Conservation (phyloP, 1,140 invertebrate genomes). For the Ctenoplectra terminalis region DNA sequence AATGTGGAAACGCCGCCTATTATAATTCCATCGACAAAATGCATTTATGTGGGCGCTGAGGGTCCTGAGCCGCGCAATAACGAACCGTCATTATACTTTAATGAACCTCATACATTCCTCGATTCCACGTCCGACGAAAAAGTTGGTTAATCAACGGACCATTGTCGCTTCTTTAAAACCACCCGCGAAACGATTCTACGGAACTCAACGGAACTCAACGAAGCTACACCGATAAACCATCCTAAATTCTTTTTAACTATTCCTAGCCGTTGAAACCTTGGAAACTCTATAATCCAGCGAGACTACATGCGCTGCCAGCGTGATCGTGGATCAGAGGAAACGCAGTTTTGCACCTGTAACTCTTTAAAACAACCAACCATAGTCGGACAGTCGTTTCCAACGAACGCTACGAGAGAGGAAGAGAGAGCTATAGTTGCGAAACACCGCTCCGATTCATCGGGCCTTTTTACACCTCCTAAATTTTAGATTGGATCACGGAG, state of each 20-base stretch:
- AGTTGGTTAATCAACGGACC: constrained; percentile 17
- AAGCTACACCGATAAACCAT: neutral
- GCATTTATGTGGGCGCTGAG: neutral
- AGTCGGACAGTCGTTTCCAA: neutral
- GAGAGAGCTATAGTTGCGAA: neutral
- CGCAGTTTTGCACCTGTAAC: neutral
- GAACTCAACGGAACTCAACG: neutral
- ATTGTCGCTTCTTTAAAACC: constrained; percentile 4
- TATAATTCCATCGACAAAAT: constrained; percentile 33
- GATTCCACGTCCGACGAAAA: constrained; percentile 4
- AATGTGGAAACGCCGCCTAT: constrained; percentile 11
- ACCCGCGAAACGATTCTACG: neutral
- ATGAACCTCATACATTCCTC: constrained; percentile 20
- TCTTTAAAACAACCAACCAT: neutral
- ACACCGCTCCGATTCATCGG: neutral
- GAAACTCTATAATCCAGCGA: neutral
- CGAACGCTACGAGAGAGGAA: neutral
- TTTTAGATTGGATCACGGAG: constrained; percentile 2
- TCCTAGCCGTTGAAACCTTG: constrained; percentile 7
- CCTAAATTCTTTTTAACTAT: neutral
- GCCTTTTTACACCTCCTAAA: constrained; percentile 6
- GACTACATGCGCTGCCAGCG: neutral
- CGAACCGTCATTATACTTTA: constrained; percentile 35
- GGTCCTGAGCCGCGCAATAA: constrained; percentile 18
- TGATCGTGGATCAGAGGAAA: constrained; percentile 1